A percentile compares a stretch with the other conserved stretches of the same genome.
These are phyloP conservation scores for Triplophysa yarkandensis DNA, from an alignment of 2,797 vertebrate species.

Conservation along the genomic window DNA sequence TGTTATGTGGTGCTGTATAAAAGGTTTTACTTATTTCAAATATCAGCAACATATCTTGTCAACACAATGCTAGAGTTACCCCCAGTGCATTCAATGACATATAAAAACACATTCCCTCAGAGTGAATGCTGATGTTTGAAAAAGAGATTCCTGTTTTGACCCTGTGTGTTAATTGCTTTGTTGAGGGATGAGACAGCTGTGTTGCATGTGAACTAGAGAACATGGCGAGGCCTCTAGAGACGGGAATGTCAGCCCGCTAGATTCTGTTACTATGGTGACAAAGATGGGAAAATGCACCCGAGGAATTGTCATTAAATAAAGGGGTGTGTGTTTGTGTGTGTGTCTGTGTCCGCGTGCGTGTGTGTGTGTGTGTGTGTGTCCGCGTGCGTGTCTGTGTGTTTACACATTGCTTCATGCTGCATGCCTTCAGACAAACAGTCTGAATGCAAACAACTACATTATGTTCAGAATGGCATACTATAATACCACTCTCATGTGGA, in stretches of 20 bases:
- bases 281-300: constrained; percentile 69
- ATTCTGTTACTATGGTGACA: constrained; percentile 75
- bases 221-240: constrained; percentile 79
- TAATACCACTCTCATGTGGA: background rate
- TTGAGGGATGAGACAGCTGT: constrained; percentile 65
- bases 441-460: constrained; percentile 40
- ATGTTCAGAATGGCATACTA: constrained; percentile 36
- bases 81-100: constrained; percentile 26
- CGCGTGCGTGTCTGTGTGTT: no score
- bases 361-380: no score
- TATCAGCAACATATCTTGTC: background rate
- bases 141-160: constrained; percentile 43
- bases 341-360: no score
- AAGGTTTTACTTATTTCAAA: background rate
- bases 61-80: background rate
- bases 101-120: constrained; percentile 13
- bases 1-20: no score
- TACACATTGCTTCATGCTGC: constrained; percentile 55
- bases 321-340: constrained; percentile 60
- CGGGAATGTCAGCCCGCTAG: constrained; percentile 69
- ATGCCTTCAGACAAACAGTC: constrained; percentile 59
- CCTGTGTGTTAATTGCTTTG: constrained; percentile 57
- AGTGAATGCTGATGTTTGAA: constrained; percentile 15
- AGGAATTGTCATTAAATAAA: constrained; percentile 77
- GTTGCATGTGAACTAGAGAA: constrained; percentile 66